Evolutionary conservation across 2,113 vertebrate genomes (phyloP).

Genomic region (Grallaria varia): DNA sequence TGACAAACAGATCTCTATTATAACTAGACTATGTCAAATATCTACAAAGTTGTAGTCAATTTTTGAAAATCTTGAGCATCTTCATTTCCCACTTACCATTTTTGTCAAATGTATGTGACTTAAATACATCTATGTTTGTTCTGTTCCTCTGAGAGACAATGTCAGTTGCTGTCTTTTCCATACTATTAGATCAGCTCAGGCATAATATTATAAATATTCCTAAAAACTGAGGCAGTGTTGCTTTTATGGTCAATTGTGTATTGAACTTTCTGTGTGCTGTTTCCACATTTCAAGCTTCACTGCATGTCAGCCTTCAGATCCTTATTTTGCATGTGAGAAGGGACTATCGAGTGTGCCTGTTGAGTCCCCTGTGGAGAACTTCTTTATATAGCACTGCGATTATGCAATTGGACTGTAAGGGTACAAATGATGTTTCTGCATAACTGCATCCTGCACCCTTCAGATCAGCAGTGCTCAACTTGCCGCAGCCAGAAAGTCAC

Average conservation of each 20-base stretch:
- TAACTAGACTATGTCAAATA: neutral
- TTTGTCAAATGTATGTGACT: neutral
- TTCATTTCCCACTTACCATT: neutral
- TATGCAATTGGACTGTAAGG: constrained; percentile 9
- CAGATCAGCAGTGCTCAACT: neutral
- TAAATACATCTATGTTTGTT: neutral
- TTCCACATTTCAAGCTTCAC: constrained; percentile 54
- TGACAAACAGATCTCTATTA: neutral
- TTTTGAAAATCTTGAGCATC: neutral
- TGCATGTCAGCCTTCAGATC: constrained; percentile 33
- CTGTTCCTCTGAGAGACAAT: neutral
- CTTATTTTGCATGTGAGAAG: constrained; percentile 42
- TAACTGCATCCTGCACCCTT: neutral
- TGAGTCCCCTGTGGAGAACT: constrained; percentile 11
- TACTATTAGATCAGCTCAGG: constrained; percentile 20
- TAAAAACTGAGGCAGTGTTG: constrained; percentile 22
- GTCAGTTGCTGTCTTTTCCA: constrained; percentile 18
- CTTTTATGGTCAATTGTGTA: constrained; percentile 58
- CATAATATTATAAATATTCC: constrained; percentile 19
- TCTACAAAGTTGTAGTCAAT: neutral
- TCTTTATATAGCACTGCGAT: neutral
- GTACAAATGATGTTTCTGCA: constrained; percentile 23
- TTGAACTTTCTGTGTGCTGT: constrained; percentile 30
- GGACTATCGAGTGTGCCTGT: constrained; percentile 5
- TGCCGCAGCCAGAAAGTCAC: neutral